phyloP scores from a whole-genome alignment of 2,113 vertebrate genomes.

The Eonycteris spelaea region DNA sequence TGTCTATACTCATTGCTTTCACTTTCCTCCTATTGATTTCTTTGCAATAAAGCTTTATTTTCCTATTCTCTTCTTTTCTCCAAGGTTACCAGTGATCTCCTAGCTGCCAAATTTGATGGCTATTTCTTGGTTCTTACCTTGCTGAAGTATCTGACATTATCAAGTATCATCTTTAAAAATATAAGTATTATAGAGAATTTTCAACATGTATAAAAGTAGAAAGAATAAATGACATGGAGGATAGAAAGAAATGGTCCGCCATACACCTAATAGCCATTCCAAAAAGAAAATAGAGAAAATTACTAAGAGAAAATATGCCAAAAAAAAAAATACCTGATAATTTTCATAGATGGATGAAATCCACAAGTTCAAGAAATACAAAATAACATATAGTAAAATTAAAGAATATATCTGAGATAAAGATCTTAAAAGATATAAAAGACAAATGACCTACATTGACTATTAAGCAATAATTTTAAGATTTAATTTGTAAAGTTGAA shows the following conservation, averaged over 20 bases:
- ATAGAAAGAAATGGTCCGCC: neutral
- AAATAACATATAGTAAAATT: neutral
- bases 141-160: neutral
- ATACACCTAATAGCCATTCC: neutral
- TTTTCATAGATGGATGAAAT: neutral
- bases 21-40: neutral
- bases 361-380: neutral
- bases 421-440: neutral
- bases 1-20: neutral
- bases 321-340: neutral
- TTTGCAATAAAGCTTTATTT: neutral
- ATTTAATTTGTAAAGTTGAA: neutral
- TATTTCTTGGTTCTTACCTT: neutral
- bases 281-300: neutral
- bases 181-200: neutral
- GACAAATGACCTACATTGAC: neutral
- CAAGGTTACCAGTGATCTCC: neutral
- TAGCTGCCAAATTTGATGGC: neutral
- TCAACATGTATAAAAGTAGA: neutral
- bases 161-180: neutral
- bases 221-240: neutral
- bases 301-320: neutral
- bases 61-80: neutral
- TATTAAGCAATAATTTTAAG: neutral
- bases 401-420: neutral